phyloP scores from a whole-genome alignment of 2,888 invertebrate genomes.

The Synanthedon formicaeformis region DNA sequence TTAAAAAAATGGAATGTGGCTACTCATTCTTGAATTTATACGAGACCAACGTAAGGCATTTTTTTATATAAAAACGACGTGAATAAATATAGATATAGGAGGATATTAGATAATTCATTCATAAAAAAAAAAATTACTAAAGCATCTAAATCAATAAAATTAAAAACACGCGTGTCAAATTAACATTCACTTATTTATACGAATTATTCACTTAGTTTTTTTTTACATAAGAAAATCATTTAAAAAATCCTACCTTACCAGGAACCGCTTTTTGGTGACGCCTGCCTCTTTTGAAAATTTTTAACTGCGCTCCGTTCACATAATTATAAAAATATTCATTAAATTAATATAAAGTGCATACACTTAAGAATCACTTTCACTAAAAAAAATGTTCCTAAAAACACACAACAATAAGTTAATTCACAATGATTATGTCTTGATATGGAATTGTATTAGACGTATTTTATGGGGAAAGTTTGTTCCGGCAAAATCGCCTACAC shows the following conservation, averaged over 20 bases:
- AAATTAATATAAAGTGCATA: constrained; percentile 13
- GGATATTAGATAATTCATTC: too few species aligned
- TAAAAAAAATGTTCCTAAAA: not conserved
- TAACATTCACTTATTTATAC: not conserved
- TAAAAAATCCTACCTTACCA: constrained; percentile 36
- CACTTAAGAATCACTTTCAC: constrained; percentile 3
- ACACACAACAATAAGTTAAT: not conserved
- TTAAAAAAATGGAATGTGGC: too few species aligned
- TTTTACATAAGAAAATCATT: not conserved
- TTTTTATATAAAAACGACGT: too few species aligned
- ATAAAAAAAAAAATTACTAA: too few species aligned
- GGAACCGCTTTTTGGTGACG: constrained; percentile 25
- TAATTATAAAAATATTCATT: constrained; percentile 17
- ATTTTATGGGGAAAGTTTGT: constrained; percentile 33
- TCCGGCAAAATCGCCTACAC: constrained; percentile 30
- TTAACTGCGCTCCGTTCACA: constrained; percentile 19
- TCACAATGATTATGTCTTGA: not conserved
- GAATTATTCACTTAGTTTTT: not conserved
- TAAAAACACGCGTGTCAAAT: too few species aligned
- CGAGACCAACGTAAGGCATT: too few species aligned
- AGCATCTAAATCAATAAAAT: too few species aligned
- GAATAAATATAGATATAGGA: too few species aligned
- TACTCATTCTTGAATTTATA: too few species aligned
- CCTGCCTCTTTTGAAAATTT: constrained; percentile 13
- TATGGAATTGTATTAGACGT: constrained; percentile 11